A percentile compares a stretch with the other conserved stretches of the same genome.
Conservation (phyloP, 35 echinoderm and acorn worm species). For the Heliocidaris erythrogramma region DNA sequence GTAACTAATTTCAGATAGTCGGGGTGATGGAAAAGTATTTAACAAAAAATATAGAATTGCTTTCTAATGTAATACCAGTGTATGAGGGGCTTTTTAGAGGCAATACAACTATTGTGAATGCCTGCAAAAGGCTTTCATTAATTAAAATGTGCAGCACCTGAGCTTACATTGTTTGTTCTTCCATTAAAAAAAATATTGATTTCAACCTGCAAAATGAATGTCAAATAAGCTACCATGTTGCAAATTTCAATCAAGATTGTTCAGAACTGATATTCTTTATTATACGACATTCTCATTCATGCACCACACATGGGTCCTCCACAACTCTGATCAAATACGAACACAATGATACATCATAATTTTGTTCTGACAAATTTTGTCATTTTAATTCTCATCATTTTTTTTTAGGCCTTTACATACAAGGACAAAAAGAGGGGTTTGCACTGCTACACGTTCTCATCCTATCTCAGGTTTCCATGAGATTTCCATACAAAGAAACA, state of each 20-base stretch:
- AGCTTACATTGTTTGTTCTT: background rate
- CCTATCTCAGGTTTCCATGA: slow-evolving; percentile 25
- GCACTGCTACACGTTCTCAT: slow-evolving; percentile 39
- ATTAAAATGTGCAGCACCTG: no score
- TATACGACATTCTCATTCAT: background rate
- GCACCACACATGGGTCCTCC: background rate
- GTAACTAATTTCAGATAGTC: no score
- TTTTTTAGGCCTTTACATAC: slow-evolving; percentile 54
- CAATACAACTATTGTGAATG: no score
- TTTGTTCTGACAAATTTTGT: slow-evolving; percentile 51
- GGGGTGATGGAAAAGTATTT: no score
- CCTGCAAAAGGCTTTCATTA: no score
- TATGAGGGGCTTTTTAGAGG: no score
- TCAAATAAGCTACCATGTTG: background rate
- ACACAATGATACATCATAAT: background rate
- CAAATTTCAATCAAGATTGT: no score
- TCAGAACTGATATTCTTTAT: no score
- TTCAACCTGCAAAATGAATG: background rate
- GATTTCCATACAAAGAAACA: slow-evolving; percentile 35
- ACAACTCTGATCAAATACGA: background rate
- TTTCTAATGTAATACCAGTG: no score
- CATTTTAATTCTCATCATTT: slow-evolving; percentile 55
- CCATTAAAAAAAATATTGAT: background rate
- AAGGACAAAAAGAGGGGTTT: slow-evolving; percentile 48
- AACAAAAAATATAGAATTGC: no score